Conservation (phyloP, 2,888 invertebrate species). For the Amphipyra berbera region DNA sequence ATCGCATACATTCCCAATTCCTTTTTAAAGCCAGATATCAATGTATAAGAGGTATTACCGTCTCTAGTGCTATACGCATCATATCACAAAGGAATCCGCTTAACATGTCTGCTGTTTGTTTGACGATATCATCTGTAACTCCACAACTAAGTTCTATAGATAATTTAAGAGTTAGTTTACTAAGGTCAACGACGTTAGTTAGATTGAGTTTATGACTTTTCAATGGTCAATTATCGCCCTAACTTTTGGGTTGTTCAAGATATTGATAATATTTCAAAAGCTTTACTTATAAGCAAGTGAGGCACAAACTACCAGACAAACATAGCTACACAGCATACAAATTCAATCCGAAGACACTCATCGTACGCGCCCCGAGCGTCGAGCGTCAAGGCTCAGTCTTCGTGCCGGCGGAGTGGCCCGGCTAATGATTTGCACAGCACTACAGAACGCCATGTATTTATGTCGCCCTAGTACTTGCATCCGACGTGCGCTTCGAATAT, state of each 20-base stretch:
- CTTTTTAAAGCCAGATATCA: conserved; percentile 19
- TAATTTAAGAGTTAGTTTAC: not conserved
- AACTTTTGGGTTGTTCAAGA: not conserved
- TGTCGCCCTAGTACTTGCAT: conserved; percentile 48
- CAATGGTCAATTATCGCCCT: not conserved
- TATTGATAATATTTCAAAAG: conserved; percentile 19
- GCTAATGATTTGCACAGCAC: conserved; percentile 71
- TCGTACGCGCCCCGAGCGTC: conserved; percentile 52
- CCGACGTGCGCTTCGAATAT: conserved; percentile 48
- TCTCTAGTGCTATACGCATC: conserved; percentile 10
- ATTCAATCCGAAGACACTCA: conserved; percentile 54
- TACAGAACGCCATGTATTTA: conserved; percentile 52
- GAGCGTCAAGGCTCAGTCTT: conserved; percentile 57
- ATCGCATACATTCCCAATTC: not conserved
- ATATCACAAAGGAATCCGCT: conserved; percentile 1
- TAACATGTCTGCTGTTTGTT: conserved; percentile 30
- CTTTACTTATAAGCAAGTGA: conserved; percentile 1
- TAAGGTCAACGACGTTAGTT: not conserved
- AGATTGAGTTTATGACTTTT: conserved; percentile 3
- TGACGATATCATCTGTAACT: conserved; percentile 9
- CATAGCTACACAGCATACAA: conserved; percentile 44
- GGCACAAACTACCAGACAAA: conserved; percentile 24
- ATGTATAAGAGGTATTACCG: conserved; percentile 25
- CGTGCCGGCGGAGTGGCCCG: conserved; percentile 53
- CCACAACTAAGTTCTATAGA: too few relatives aligned